Conservation (phyloP, 53 echinoderm and acorn worm genomes). For the Mesocentrotus franciscanus region DNA sequence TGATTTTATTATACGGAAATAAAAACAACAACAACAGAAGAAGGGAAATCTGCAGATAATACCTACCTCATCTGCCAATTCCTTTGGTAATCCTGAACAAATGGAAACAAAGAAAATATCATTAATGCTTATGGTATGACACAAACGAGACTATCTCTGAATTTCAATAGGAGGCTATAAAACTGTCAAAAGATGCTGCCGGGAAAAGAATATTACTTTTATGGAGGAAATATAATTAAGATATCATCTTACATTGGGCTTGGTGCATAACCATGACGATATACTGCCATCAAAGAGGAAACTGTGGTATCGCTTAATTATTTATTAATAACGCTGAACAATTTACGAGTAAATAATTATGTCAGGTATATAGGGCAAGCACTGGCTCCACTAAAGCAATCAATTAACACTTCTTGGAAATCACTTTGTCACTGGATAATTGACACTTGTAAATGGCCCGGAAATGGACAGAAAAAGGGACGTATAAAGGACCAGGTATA, state of each 20-base stretch:
- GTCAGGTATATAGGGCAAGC: not conserved
- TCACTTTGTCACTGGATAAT: not conserved
- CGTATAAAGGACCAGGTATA: not conserved
- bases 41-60: no score
- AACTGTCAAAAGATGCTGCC: not conserved
- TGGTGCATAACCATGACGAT: no score
- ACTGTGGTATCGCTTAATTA: no score
- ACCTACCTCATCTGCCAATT: slow-evolving; percentile 4
- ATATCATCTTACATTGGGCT: no score
- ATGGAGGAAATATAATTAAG: no score
- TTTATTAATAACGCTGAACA: no score
- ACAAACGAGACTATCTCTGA: not conserved
- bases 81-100: not conserved
- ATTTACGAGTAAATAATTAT: no score
- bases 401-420: not conserved
- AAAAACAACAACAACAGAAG: no score
- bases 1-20: no score
- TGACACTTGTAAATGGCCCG: not conserved
- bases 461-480: not conserved
- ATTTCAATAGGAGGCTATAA: not conserved
- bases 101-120: not conserved
- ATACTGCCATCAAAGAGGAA: no score
- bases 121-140: not conserved
- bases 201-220: not conserved
- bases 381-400: not conserved